These are phyloP conservation scores for Drosophila pseudotalamancana DNA, from an alignment of 2,888 invertebrate genomes.

Conservation along the genomic window DNA sequence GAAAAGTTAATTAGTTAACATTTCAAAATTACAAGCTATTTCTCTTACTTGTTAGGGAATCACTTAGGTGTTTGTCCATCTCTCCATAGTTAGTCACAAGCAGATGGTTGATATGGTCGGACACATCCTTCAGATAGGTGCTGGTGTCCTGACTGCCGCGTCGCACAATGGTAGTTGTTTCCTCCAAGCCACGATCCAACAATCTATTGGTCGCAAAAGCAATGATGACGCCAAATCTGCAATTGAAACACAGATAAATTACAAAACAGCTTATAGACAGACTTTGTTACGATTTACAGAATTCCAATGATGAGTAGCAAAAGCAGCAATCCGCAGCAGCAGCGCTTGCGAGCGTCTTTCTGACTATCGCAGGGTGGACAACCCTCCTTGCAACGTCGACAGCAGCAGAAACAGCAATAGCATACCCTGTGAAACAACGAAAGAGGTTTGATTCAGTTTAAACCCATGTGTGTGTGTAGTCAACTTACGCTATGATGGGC, in stretches of 20 bases:
- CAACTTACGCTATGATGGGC: constrained; percentile 90
- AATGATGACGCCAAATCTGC: constrained; percentile 95
- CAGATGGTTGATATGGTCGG: constrained; percentile 89
- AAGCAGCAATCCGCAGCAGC: constrained; percentile 90
- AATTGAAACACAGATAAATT: neutral
- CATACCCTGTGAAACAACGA: constrained; percentile 63
- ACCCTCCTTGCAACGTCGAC: constrained; percentile 89
- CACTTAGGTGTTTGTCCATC: constrained; percentile 88
- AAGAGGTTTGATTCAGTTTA: neutral
- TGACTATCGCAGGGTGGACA: constrained; percentile 94
- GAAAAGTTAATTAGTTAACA: neutral
- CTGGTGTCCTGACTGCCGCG: constrained; percentile 88
- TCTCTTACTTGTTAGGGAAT: constrained; percentile 88
- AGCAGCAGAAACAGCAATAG: constrained; percentile 92
- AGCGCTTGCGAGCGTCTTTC: constrained; percentile 92
- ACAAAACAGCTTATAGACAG: neutral
- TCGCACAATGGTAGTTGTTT: constrained; percentile 87
- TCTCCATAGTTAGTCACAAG: constrained; percentile 91
- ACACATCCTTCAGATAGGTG: constrained; percentile 89
- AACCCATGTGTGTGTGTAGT: rapidly evolving
- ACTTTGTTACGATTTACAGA: constrained; percentile 30
- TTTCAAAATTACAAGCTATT: neutral
- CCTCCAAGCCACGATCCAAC: constrained; percentile 89
- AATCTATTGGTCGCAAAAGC: constrained; percentile 96
- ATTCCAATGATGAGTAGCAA: constrained; percentile 90